Evolutionary conservation across 2,888 invertebrate species (phyloP).

Genomic region (Polyommatus icarus): DNA sequence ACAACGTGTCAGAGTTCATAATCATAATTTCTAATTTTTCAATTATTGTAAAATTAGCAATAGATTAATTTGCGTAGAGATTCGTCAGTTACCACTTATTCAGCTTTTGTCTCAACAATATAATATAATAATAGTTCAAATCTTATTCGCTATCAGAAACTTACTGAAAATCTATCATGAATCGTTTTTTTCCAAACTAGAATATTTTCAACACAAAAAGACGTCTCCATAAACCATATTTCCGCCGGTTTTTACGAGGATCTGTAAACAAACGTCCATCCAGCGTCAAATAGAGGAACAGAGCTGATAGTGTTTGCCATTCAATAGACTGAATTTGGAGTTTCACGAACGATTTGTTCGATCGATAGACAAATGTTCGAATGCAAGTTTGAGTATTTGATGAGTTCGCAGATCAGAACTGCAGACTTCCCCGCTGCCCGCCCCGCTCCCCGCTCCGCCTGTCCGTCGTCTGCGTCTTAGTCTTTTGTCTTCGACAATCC

Average conservation of each 20-base stretch:
- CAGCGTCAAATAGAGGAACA: conserved; percentile 7
- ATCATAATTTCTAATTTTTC: not conserved
- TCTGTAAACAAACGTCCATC: not conserved
- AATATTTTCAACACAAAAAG: too few species aligned
- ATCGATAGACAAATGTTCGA: conserved; percentile 33
- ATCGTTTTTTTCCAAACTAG: not conserved
- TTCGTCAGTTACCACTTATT: too few species aligned
- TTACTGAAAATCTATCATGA: not conserved
- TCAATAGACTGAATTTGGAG: conserved; percentile 20
- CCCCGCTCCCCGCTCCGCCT: not conserved
- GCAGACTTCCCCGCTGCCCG: not conserved
- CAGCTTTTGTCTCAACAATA: too few species aligned
- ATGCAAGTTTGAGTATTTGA: conserved; percentile 32
- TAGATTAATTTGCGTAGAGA: too few species aligned
- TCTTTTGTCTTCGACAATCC: not conserved
- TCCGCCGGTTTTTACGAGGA: not conserved
- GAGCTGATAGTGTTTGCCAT: conserved; percentile 7
- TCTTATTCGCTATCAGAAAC: too few species aligned
- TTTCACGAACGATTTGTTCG: conserved; percentile 31
- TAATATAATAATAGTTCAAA: too few species aligned
- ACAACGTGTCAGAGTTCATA: not conserved
- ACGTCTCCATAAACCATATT: not conserved
- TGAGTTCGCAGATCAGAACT: conserved; percentile 31
- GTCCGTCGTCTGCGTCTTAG: not conserved
- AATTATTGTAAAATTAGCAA: too few species aligned